Conservation (phyloP, 92 coral and sea anemone genomes). For the Zoanthus sociatus region DNA sequence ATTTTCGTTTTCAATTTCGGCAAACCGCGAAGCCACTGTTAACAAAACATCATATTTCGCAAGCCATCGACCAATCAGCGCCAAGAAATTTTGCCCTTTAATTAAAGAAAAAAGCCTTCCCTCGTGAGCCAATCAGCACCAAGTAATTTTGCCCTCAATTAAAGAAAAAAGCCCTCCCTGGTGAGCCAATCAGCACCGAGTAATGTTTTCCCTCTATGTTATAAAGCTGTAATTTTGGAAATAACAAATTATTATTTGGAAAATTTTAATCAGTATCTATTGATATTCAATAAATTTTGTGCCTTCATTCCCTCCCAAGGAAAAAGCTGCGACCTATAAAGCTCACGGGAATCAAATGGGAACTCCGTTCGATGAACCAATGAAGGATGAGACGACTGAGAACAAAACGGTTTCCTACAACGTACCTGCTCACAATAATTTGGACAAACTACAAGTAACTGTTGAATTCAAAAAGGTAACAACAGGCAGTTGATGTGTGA, state of each 20-base stretch:
- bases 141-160: no score
- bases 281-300: neutral
- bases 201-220: no score
- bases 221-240: neutral
- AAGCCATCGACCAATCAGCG: no score
- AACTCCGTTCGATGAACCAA: conserved; percentile 32
- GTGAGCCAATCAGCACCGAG: neutral
- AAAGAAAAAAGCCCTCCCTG: neutral
- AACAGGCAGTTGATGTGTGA: neutral
- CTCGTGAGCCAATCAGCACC: no score
- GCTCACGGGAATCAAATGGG: neutral
- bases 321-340: neutral
- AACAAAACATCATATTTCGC: no score
- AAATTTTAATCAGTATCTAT: no score
- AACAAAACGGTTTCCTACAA: neutral
- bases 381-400: conserved; percentile 8
- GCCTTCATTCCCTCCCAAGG: neutral
- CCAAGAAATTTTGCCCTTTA: no score
- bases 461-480: neutral
- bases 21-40: neutral
- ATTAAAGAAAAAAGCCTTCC: no score
- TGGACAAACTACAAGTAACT: neutral
- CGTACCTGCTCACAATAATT: neutral
- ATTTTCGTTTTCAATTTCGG: neutral
- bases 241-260: no score